Evolutionary conservation across 2,888 invertebrate genomes (phyloP), one percentile per base, ranked within the genome.

Genomic region (Lepidochrysops patricia): DNA sequence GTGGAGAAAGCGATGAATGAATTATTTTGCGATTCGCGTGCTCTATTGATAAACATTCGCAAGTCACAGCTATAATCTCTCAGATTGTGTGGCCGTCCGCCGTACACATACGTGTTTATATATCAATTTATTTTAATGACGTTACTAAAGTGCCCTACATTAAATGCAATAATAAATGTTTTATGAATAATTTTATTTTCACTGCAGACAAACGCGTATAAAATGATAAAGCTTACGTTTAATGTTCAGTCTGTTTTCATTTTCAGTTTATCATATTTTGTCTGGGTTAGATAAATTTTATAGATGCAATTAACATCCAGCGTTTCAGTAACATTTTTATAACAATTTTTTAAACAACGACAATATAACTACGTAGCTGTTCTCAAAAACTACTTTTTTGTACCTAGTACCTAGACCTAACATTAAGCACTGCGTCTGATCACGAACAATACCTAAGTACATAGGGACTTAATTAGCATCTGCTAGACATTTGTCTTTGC

Each of bases 401-500:
- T 15, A 37, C n/a, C n/a, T 13, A 6, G 2, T 35, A 13, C 35
- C 35, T 35, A 13, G n/a, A 34, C 34, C 34, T n/a, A 1, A n/a
- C 12, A n/a, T n/a, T n/a, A 1, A 13, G 35, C 5, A 13, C 35
- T 13, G 35, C 35, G 35, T 35, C 19, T 43, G 19, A 43, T 43
- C 23, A 4, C 37, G 15, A 37, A 37, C 19, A 23, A 23, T 43
- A 43, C 43, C 35, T 13, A 23, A 12, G 43, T 12, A 9, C 23
- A 34, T n/a, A 43, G 12, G 9, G 7, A 7, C 29, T 3, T 23
- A 43, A 43, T 43, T 43, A 43, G 43, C 43, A 23, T 43, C 43
- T 43, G 43, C 9, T 43, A 50, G 26, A 19, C 54, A 13, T 32
- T 54, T 54, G 54, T 32, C 12, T 54, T 13, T 54, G 50, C 32